Evolutionary conservation across 2,888 invertebrate genomes (phyloP), one percentile per base, ranked within the genome.

Genomic region (Yponomeuta malinellus): DNA sequence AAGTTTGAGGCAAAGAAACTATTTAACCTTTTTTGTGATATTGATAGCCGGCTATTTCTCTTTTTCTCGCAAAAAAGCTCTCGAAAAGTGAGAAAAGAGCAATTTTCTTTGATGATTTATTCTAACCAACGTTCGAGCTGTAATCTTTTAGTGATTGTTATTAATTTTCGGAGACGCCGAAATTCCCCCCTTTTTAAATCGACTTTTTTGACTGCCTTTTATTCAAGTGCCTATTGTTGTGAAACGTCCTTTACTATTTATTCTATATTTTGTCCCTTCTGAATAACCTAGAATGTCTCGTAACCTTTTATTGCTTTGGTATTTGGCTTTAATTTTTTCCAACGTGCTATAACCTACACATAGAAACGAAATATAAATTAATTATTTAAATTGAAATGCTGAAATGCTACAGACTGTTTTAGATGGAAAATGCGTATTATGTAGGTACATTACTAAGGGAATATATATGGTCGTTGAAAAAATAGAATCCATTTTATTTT

Each of bases 101-200:
- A 59, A 59, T 59, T 59, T 59, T 59, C 15, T 59, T 59, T 15
- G 15, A 59, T 59, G 52, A 59, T 59, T 59, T 59, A 59, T 59
- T 59, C 1, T 59, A 59, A 59, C 52, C 15, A 15, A 59, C 52
- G 52, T 1, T 59, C 15, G 8, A 59, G 52, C 52, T 59, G 12
- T 59, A 59, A 59, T 59, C 52, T 59, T 59, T 59, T 59, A 59
- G 12, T 59, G 12, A 59, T 59, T 59, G 52, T 59, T 59, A 59
- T 59, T 59, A 59, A 59, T 59, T 59, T 15, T 59, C 52, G 52
- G 43, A 43, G 9, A 59, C 52, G 52, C 10, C 15, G 3, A 15
- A 12, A 4, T 2, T 59, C 1, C 15, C 15, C 52, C 1, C 5
- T 59, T 59, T 59, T 59, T 59, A 15, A 59, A 59, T 59, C 52